A percentile compares a stretch with the other conserved stretches of the same genome.
phyloP scores from a whole-genome alignment of 2,113 vertebrate species.

The Amphiprion ocellaris region DNA sequence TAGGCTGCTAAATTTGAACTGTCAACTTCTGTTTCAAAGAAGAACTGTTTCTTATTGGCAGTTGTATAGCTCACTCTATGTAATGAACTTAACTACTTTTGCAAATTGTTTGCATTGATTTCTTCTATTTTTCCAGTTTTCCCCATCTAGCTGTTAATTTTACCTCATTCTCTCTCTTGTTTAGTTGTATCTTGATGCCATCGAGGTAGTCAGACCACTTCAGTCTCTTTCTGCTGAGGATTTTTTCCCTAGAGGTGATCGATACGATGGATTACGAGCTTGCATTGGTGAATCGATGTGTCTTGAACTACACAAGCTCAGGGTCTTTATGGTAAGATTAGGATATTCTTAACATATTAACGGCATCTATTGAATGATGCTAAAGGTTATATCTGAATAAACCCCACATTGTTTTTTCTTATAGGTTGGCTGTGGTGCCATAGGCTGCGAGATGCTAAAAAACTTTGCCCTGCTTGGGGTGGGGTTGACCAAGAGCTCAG shows the following conservation, averaged over 20 bases:
- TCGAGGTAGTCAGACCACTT: constrained; percentile 88
- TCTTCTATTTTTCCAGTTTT: not conserved
- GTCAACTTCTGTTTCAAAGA: not conserved
- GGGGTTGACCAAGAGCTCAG: constrained; percentile 85
- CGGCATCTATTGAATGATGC: not conserved
- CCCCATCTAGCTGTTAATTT: not conserved
- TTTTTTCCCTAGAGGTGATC: constrained; percentile 92
- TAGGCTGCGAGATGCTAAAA: constrained; percentile 99
- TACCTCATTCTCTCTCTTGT: constrained; percentile 4
- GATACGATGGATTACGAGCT: constrained; percentile 93
- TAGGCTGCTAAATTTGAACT: constrained; percentile 73
- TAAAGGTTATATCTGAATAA: not conserved
- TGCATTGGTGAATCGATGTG: constrained; percentile 94
- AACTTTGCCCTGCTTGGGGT: constrained; percentile 97
- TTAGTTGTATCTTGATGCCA: constrained; percentile 93
- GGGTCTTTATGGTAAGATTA: constrained; percentile 93
- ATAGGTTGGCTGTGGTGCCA: constrained; percentile 97
- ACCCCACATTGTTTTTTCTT: not conserved
- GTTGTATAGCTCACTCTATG: not conserved
- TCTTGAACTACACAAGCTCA: constrained; percentile 90
- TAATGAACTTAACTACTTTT: not conserved
- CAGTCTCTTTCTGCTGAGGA: constrained; percentile 88
- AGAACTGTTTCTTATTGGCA: not conserved
- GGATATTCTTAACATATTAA: constrained; percentile 65
- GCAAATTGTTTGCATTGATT: not conserved